Evolutionary conservation across 2,888 invertebrate species (phyloP), one percentile per base, ranked within the genome.

Genomic region (Ornithoptera priamus): DNA sequence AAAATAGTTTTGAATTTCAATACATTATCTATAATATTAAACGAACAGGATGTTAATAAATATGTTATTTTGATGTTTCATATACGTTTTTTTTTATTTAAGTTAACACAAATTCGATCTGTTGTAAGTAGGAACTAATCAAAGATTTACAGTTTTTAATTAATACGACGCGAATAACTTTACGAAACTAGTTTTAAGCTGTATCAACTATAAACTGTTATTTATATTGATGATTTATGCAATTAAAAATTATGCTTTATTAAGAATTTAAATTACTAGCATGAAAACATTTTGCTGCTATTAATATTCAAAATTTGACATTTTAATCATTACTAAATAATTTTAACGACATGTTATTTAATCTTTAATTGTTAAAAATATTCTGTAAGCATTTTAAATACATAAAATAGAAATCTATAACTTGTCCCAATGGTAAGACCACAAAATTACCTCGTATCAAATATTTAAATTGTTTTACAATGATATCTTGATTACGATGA

Each of bases 271-370:
- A 58, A 50, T 63, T 63, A 50, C 42, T 58, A 20, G 10, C 50
- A 56, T 61, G 24, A 20, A 30, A 57, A 62, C 7, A 50, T 68
- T 68, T 68, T 63, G 62, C 62, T 50, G 63, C 63, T 58, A 64
- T 64, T 53, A 30, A 64, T 68, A 60, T 53, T 64, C 22, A 50
- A 22, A 53, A 53, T 0, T 50, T 68, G 64, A 68, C 64, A 60
- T 68, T 68, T 68, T 64, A 68, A 64, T 68, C 39, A 64, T 53
- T 64, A 64, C 53, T 68, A 68, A 64, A 68, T 64, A 60, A 64
- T 53, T 39, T 64, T 60, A 60, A 68, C 64, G 64, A 53, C 53
- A 56, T n/a, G 24, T 64, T 68, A 56, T 68, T 53, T 64, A n/a
- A 58, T 63, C 50, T 62, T 62, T 60, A 56, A 60, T 68, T 60